Base-by-base conservation (phyloP, 2,888 invertebrate genomes). In the Drosophila gaucha region DNA sequence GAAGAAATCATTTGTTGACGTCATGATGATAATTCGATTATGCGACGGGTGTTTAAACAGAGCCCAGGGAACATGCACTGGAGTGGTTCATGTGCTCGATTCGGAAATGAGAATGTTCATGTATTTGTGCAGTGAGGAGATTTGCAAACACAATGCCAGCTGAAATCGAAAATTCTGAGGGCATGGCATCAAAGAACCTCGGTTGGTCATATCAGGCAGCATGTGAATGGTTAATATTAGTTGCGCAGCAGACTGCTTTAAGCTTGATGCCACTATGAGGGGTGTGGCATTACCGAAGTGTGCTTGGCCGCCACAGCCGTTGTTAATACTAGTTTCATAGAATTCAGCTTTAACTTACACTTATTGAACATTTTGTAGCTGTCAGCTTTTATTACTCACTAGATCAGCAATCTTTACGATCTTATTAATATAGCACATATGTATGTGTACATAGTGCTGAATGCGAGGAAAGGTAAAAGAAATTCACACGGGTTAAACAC, bases 1-100 rank as follows among this genome's bases (percentile, higher is more conserved):
- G 78, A 71, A 72, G 74, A 82, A 84, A 79, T 88, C 87, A 88
- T 89, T 89, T 89, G 84, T 85, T 89, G 89, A 89, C 86, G 89
- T 86, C 88, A 89, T 89, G 90, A 90, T 89, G 90, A 90, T 91
- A 90, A 91, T 91, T 90, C 91, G 91, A 91, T 90, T 90, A 90
- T 86, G 86, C 50, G 55, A 44, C 44, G 14, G 41, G 33, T 44
- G 66, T 36, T 71, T 66, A 71, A 71, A 71, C 49, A 59, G 63
- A 67, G 58, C 50, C 67, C 63, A 59, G 60, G 63, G 58, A 50
- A 39, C 44, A 51, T 41, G 35, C 39, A 56, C 14, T 30, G 38
- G 6, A 16, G 38, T 14, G 16, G 4, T 43, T 35, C 14, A 22
- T 35, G 14, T 44, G 36, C 20, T 12, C 44, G 38, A 44, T 57